Evolutionary conservation across 2,888 invertebrate species (phyloP), one percentile per base, ranked within the genome.

Genomic region (Ornithoptera alexandrae): DNA sequence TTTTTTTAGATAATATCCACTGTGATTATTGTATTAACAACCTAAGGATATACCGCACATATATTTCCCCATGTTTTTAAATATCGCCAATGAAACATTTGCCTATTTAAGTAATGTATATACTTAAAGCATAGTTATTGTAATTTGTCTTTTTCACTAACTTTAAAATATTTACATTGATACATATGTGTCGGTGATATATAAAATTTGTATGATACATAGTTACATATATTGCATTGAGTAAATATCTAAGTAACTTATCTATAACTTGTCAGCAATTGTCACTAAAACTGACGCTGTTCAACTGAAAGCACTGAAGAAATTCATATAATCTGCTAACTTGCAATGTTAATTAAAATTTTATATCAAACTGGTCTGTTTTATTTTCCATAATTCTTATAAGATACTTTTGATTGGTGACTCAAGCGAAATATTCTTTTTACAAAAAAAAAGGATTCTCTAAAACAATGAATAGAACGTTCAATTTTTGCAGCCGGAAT

Each of bases 291-390:
- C n/a, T 62, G n/a, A 59, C 36, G 18, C 7, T 15, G 56, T 39
- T 2, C 1, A 30, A 30, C 30, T n/a, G 10, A 65, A 57, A 39
- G 69, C 61, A 69, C 63, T 30, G 65, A 70, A 58, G 50, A 62
- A 62, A 50, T 58, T n/a, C 50, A 30, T 66, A 22, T 65, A 65
- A 59, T 20, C 30, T 36, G 62, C 62, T 62, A 39, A 59, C 36
- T 18, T 61, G 15, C 24, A 66, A 60, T 61, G 57, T 69, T 65
- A 7, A 69, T 46, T 65, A 65, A 69, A 69, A 62, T 57, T 58
- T 57, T 46, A 46, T 50, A 15, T 18, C 50, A 18, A 46, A 46
- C 46, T 46, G 50, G 5, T 50, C 1, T 50, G 50, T 12, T 2
- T 50, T 50, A 15, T 50, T 50, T 18, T 50, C 5, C 17, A 15